Percentiles rank a stretch among this genome's conserved stretches.
Evolutionary conservation across 2,888 invertebrate species (phyloP).

Genomic region (Rhagophthalmus giganteus): DNA sequence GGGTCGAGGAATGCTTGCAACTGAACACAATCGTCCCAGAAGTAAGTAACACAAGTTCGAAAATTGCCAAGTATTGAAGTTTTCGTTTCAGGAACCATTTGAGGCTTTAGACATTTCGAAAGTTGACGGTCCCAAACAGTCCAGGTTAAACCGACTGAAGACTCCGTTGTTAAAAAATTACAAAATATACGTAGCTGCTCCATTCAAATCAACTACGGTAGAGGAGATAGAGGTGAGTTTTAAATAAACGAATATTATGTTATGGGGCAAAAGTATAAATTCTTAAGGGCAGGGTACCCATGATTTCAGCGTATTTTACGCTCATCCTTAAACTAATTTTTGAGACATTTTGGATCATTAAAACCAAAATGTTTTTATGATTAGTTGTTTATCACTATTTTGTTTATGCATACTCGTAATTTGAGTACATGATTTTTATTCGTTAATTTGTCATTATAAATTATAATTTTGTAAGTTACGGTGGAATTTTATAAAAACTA

Average conservation of each 20-base stretch:
- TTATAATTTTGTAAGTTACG: too few relatives aligned
- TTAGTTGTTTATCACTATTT: too few relatives aligned
- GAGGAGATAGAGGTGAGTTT: slow-evolving; percentile 46
- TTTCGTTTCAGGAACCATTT: slow-evolving; percentile 55
- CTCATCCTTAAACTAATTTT: too few relatives aligned
- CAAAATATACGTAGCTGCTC: slow-evolving; percentile 59
- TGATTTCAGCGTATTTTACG: too few relatives aligned
- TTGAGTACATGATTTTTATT: too few relatives aligned
- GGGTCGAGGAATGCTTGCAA: slow-evolving; percentile 58
- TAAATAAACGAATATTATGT: neutral
- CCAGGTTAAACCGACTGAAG: slow-evolving; percentile 52
- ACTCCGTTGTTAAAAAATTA: slow-evolving; percentile 57
- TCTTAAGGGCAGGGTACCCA: too few relatives aligned
- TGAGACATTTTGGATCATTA: too few relatives aligned
- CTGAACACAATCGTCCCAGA: slow-evolving; percentile 55
- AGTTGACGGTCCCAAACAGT: slow-evolving; percentile 58
- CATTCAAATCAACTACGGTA: slow-evolving; percentile 50
- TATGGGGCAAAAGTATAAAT: neutral
- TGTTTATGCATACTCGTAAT: too few relatives aligned
- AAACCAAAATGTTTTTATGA: too few relatives aligned
- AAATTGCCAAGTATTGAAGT: neutral
- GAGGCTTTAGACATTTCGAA: slow-evolving; percentile 61
- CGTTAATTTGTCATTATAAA: too few relatives aligned
- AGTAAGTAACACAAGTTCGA: too few relatives aligned
- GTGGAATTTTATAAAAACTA: too few relatives aligned